These are phyloP conservation scores for Esox lucius DNA, from an alignment of 2,797 vertebrate genomes.

Conservation along the genomic window DNA sequence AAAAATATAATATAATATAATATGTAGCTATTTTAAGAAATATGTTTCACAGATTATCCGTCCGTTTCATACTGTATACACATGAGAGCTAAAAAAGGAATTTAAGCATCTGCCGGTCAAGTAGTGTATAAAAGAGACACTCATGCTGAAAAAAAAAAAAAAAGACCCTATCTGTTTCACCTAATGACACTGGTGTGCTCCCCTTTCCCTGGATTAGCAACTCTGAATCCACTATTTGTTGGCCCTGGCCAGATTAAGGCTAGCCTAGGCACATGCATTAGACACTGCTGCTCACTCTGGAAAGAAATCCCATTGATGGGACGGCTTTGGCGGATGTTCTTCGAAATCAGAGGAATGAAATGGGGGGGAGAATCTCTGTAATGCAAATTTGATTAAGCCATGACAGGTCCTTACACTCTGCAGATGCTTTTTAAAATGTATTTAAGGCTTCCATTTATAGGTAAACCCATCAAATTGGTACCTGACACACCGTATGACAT, in stretches of 20 bases:
- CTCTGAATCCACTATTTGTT: conserved; percentile 51
- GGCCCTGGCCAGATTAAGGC: conserved; percentile 50
- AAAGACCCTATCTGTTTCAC: conserved; percentile 35
- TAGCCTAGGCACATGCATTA: conserved; percentile 34
- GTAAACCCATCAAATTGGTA: conserved; percentile 21
- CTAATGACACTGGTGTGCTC: conserved; percentile 36
- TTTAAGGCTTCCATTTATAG: conserved; percentile 28
- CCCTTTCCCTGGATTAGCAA: conserved; percentile 49
- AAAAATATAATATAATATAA: too few species aligned
- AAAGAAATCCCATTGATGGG: conserved; percentile 31
- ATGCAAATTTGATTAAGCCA: conserved; percentile 44
- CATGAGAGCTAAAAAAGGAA: not conserved
- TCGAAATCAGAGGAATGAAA: conserved; percentile 28
- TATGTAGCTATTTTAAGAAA: too few species aligned
- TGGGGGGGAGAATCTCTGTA: conserved; percentile 27
- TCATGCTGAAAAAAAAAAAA: conserved; percentile 16
- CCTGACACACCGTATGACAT: conserved; percentile 14
- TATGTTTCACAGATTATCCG: not conserved
- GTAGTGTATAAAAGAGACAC: conserved; percentile 18
- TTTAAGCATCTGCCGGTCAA: not conserved
- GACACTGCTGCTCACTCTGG: conserved; percentile 6
- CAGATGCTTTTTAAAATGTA: conserved; percentile 28
- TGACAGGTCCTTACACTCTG: conserved; percentile 22
- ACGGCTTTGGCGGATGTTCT: conserved; percentile 25
- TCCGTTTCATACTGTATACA: not conserved